Conservation (phyloP, 2,888 invertebrate genomes). For the Clusia tigrina region DNA sequence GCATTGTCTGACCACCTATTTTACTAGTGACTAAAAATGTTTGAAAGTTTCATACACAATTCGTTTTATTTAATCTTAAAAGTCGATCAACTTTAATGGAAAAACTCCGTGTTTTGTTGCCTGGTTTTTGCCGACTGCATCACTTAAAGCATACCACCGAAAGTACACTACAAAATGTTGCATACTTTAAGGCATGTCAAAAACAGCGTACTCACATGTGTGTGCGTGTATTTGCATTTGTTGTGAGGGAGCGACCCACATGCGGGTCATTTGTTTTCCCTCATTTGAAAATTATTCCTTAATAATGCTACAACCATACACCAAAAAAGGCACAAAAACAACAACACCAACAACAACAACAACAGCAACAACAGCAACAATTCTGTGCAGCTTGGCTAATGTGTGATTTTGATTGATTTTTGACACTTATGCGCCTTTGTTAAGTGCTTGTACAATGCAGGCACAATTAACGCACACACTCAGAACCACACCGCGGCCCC, state of each 20-base stretch:
- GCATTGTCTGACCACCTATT: no score
- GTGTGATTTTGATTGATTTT: slow-evolving; percentile 56
- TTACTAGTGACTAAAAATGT: no score
- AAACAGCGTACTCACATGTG: no score
- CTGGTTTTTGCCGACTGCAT: no score
- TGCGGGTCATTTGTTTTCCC: neutral
- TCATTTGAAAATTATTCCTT: neutral
- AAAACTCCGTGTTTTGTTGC: no score
- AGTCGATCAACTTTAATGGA: no score
- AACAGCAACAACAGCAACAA: no score
- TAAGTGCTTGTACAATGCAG: neutral
- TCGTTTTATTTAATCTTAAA: no score
- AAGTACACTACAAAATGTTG: neutral
- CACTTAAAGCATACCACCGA: neutral
- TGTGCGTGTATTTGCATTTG: neutral
- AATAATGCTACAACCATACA: neutral
- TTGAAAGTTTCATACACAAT: no score
- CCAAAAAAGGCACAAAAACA: no score
- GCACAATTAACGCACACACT: neutral
- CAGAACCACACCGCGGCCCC: neutral
- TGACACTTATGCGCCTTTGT: slow-evolving; percentile 49
- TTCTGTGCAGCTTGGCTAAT: slow-evolving; percentile 31
- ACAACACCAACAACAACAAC: no score
- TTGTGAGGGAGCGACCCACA: neutral
- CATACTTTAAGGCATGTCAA: neutral